Base-by-base conservation (phyloP, 2,797 vertebrate species). In the Pipistrellus pygmaeus region DNA sequence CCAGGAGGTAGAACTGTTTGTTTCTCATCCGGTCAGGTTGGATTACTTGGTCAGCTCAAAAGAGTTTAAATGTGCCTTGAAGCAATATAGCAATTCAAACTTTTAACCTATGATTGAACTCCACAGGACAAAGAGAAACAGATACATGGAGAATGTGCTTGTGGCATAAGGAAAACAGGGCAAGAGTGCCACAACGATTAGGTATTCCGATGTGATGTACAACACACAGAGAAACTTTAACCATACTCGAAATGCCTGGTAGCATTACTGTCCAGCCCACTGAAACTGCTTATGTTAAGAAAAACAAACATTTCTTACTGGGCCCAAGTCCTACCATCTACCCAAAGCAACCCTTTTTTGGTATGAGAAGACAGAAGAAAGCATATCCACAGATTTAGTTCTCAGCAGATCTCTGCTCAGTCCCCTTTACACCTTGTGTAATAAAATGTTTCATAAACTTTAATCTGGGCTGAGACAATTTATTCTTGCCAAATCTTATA, bases 11-110 rank as follows among this genome's bases (percentile, higher is more conserved):
- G 0, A 0, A 69, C 64, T 91, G 57, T 85, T 97, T 96, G 48
- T 21, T 48, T 83, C 85, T 41, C 23, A 86, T 85, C 18, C 27
- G 73, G 64, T 88, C 83, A 93, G 38, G 9, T 91, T 97, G 93
- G 66, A 95, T 93, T 96, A 93, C 71, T 75, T 94, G 91, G 71
- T 71, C 85, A 94, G 89, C 62, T 72, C 13, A 51, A 86, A 94
- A 96, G 81, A 64, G 0, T 0, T 17, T 57, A 92, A 78, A 90
- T 97, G 71, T 84, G 46, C n/a, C 62, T 7, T 72, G 76, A 86
- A 88, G 25, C 57, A 90, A 88, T 95, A 87, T 97, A 96, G 89
- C 89, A 96, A 93, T 38, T 91, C 88, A 95, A 95, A 96, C 71
- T 66, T 95, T 69, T 93, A 86, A 96, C 53, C 88, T 92, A 13